A percentile compares a stretch with the other conserved stretches of the same genome.
Evolutionary conservation across 1,140 invertebrate species (phyloP).

Genomic region (Trigoniulus corallinus): DNA sequence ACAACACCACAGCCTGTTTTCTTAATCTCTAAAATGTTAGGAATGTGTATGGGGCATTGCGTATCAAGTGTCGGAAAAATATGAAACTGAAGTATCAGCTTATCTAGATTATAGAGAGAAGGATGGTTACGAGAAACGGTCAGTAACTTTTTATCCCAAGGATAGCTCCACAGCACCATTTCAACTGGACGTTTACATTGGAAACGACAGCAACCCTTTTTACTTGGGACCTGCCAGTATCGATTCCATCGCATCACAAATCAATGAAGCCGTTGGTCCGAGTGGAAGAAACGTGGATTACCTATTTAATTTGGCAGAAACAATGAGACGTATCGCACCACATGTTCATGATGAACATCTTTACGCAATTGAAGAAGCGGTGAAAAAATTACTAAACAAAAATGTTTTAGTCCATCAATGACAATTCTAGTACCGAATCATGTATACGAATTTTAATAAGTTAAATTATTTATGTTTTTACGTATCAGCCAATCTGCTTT

Average conservation of each 20-base stretch:
- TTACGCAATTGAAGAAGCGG: conserved; percentile 48
- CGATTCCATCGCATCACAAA: conserved; percentile 58
- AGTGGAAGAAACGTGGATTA: conserved; percentile 81
- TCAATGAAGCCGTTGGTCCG: conserved; percentile 46
- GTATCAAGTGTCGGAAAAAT: conserved; percentile 56
- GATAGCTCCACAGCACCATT: conserved; percentile 30
- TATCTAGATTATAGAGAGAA: conserved; percentile 81
- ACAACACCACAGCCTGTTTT: neutral
- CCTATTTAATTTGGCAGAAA: conserved; percentile 60
- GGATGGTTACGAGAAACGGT: conserved; percentile 58
- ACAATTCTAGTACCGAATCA: too few relatives aligned
- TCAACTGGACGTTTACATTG: conserved; percentile 65
- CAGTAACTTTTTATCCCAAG: conserved; percentile 49
- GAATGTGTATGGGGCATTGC: conserved; percentile 74
- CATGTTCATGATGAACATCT: conserved; percentile 45
- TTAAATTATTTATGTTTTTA: too few relatives aligned
- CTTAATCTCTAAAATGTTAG: conserved; percentile 20
- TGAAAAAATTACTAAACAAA: conserved; percentile 18
- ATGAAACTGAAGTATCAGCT: conserved; percentile 49
- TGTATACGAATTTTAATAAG: too few relatives aligned
- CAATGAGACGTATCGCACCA: conserved; percentile 56
- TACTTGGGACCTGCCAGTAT: conserved; percentile 56
- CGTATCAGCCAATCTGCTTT: too few relatives aligned
- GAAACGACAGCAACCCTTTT: conserved; percentile 49
- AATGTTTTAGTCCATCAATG: neutral